These are phyloP conservation scores for Pagrus major DNA, from an alignment of 2,113 vertebrate species.

Conservation along the genomic window DNA sequence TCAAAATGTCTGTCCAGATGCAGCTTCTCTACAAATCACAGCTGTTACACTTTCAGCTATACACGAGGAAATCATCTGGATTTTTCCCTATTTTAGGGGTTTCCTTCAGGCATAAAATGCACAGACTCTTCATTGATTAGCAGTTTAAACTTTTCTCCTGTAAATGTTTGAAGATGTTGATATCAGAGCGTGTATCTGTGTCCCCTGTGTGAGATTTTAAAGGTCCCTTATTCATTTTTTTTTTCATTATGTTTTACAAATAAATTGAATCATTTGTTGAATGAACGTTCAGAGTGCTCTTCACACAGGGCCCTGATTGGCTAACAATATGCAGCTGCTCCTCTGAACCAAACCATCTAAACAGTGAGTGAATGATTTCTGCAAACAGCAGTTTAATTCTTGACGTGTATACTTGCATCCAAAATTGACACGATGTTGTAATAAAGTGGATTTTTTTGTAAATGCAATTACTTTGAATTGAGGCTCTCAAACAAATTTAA, in stretches of 20 bases:
- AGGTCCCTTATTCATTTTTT: background rate
- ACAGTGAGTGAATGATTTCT: background rate
- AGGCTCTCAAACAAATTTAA: constrained; percentile 6
- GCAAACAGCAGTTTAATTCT: background rate
- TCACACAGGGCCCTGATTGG: background rate
- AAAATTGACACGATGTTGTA: background rate
- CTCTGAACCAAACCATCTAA: background rate
- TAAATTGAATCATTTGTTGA: constrained; percentile 15
- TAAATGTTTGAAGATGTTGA: background rate
- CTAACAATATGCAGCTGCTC: constrained; percentile 1
- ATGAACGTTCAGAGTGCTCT: background rate
- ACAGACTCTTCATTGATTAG: too few species aligned
- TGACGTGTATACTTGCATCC: background rate
- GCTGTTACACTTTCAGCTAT: background rate
- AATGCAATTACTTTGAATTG: constrained; percentile 8
- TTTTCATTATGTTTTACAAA: constrained; percentile 11
- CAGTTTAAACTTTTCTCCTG: background rate
- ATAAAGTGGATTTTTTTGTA: background rate
- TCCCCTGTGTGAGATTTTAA: background rate
- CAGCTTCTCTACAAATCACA: background rate
- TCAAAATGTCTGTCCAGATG: background rate
- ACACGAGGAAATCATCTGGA: background rate
- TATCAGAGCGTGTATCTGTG: background rate
- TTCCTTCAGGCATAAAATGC: background rate
- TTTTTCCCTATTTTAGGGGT: background rate